phyloP scores from a whole-genome alignment of 2,888 invertebrate species.

The Lydus trimaculatus region DNA sequence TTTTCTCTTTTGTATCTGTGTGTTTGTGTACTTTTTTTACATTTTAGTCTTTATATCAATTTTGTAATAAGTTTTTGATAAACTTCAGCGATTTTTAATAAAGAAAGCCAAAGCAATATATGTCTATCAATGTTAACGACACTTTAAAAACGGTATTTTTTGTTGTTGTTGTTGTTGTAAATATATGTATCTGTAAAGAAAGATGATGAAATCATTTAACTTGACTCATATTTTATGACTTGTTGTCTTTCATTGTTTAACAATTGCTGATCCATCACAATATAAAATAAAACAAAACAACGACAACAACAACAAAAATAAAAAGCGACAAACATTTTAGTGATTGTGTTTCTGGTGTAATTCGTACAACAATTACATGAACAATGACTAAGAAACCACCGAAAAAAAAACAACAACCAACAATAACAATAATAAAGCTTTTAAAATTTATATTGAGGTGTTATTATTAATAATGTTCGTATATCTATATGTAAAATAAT shows the following conservation, averaged over 20 bases:
- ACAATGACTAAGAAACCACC: slow-evolving; percentile 1
- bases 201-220: not conserved
- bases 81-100: no score
- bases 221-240: not conserved
- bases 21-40: not conserved
- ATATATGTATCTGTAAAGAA: no score
- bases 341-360: not conserved
- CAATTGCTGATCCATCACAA: not conserved
- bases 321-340: no score
- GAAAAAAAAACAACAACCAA: no score
- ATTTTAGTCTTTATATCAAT: no score
- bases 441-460: no score
- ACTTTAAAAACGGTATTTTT: no score
- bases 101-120: no score
- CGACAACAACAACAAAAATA: not conserved
- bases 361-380: not conserved
- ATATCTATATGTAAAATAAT: not conserved
- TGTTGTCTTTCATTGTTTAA: not conserved
- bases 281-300: not conserved
- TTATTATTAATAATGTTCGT: no score
- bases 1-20: no score
- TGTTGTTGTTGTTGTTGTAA: no score
- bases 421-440: not conserved
- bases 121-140: not conserved
- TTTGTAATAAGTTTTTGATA: no score